Evolutionary conservation across 2,888 invertebrate species (phyloP).

Genomic region (Polydrusus pterygomalis): DNA sequence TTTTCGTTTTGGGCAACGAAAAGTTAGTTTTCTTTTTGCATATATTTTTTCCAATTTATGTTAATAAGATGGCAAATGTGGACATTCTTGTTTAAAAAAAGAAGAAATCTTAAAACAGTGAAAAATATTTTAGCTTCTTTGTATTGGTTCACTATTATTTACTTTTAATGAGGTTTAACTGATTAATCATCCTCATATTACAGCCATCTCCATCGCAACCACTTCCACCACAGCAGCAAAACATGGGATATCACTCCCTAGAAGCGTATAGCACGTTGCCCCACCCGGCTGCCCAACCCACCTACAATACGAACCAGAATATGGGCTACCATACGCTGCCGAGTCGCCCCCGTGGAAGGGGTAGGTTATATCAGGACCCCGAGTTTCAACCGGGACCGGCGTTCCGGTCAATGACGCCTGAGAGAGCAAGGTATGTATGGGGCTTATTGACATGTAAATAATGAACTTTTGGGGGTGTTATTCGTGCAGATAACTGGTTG

Average conservation of each 20-base stretch:
- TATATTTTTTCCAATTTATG: no score
- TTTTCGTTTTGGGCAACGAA: no score
- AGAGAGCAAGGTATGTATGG: constrained; percentile 64
- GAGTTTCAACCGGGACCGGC: constrained; percentile 62
- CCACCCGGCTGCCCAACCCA: constrained; percentile 28
- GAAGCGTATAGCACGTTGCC: constrained; percentile 57
- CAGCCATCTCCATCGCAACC: constrained; percentile 5
- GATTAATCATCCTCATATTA: constrained; percentile 39
- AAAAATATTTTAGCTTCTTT: no score
- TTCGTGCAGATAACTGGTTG: no score
- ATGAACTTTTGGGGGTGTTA: no score
- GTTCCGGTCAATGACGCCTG: constrained; percentile 71
- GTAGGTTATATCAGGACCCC: constrained; percentile 76
- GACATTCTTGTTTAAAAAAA: no score
- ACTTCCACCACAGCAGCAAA: constrained; percentile 43
- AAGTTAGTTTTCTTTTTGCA: no score
- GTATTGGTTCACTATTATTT: neutral
- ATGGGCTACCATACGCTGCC: constrained; percentile 80
- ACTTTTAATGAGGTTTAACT: neutral
- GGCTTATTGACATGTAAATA: no score
- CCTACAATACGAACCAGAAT: constrained; percentile 49
- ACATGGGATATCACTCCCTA: constrained; percentile 56
- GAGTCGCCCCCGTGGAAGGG: constrained; percentile 73
- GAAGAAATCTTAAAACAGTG: no score
- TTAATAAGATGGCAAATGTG: no score